Evolutionary conservation across 1,140 invertebrate species (phyloP).

Genomic region (Theocolax elegans): DNA sequence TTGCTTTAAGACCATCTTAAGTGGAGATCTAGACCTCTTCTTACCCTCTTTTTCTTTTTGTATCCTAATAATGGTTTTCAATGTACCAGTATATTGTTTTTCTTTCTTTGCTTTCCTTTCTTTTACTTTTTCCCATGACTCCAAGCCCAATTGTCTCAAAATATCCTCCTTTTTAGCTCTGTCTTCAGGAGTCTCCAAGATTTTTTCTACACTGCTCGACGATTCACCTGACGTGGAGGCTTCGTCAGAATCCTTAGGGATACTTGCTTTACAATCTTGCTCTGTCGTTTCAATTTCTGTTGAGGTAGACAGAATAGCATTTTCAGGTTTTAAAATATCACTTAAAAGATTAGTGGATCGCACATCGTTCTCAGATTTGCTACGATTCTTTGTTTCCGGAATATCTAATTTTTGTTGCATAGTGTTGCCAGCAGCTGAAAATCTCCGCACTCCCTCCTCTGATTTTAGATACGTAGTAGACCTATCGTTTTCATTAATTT

Average conservation of each 20-base stretch:
- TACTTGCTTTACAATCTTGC: constrained; percentile 27
- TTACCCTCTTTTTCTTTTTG: constrained; percentile 68
- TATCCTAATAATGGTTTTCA: constrained; percentile 84
- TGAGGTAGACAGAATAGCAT: background rate
- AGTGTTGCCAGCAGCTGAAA: constrained; percentile 24
- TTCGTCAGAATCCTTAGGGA: constrained; percentile 69
- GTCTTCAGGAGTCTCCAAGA: constrained; percentile 69
- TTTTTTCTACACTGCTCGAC: constrained; percentile 56
- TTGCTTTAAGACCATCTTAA: constrained; percentile 86
- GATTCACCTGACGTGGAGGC: constrained; percentile 64
- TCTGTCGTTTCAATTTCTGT: background rate
- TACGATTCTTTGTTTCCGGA: constrained; percentile 47
- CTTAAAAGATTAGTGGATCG: constrained; percentile 9
- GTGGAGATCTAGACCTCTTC: constrained; percentile 74
- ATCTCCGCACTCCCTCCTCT: constrained; percentile 52
- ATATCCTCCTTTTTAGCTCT: constrained; percentile 66
- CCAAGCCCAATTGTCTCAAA: constrained; percentile 62
- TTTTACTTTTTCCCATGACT: constrained; percentile 62
- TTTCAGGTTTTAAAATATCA: constrained; percentile 13
- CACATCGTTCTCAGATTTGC: constrained; percentile 63
- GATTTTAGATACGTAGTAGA: constrained; percentile 43
- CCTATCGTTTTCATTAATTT: constrained; percentile 62
- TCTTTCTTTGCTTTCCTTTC: constrained; percentile 58
- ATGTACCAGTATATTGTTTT: constrained; percentile 76
- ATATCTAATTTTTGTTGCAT: constrained; percentile 21